Percentiles rank a stretch among this genome's conserved stretches.
phyloP scores from a whole-genome alignment of 64 coral and sea anemone genomes.

The Platygyra sinensis region DNA sequence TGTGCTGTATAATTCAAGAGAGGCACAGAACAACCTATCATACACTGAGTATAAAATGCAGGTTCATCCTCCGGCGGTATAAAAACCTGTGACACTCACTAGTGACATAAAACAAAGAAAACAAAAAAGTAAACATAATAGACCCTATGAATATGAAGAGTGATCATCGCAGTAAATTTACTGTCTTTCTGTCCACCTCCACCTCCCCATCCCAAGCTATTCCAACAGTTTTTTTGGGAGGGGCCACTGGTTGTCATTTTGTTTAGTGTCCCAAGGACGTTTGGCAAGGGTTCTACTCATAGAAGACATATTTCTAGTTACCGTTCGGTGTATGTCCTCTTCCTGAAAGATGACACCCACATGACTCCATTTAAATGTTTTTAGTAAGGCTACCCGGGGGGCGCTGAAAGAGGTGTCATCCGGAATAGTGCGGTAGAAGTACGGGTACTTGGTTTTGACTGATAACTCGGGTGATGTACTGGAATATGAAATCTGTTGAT shows the following conservation, averaged over 20 bases:
- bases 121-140: too few species aligned
- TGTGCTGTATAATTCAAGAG: background rate
- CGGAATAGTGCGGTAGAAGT: conserved; percentile 91
- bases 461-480: conserved; percentile 82
- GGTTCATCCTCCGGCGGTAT: too few species aligned
- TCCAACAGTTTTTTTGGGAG: background rate
- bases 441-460: conserved; percentile 60
- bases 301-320: conserved; percentile 1
- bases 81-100: too few species aligned
- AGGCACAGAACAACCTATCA: too few species aligned
- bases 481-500: conserved; percentile 77
- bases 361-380: conserved; percentile 75
- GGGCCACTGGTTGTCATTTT: background rate
- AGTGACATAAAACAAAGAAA: too few species aligned
- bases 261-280: too few species aligned
- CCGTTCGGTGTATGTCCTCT: conserved; percentile 77
- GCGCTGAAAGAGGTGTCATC: conserved; percentile 82
- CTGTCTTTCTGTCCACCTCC: too few species aligned
- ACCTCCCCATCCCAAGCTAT: background rate
- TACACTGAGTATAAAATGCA: too few species aligned
- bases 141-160: too few species aligned
- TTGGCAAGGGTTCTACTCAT: too few species aligned
- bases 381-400: conserved; percentile 72
- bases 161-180: too few species aligned
- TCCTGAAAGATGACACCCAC: conserved; percentile 80